Conservation (phyloP, 2,888 invertebrate genomes). For the Lobophora halterata region DNA sequence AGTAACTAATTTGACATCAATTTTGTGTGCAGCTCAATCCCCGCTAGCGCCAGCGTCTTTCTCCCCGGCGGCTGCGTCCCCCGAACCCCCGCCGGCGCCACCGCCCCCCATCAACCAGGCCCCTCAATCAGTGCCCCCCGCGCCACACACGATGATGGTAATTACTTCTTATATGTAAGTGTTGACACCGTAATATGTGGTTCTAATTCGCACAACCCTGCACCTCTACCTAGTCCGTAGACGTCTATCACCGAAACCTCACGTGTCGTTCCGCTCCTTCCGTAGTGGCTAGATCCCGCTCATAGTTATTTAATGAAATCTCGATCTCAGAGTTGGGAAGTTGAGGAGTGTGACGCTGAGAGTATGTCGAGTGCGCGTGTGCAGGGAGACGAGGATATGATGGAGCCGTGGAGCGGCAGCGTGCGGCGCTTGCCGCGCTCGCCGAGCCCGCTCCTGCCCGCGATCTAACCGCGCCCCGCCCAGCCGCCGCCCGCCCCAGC, state of each 20-base stretch:
- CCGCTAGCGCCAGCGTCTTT: conserved; percentile 82
- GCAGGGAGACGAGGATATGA: conserved; percentile 84
- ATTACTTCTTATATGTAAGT: conserved; percentile 81
- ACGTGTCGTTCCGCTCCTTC: conserved; percentile 31
- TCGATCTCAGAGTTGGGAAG: conserved; percentile 79
- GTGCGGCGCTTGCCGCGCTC: conserved; percentile 66
- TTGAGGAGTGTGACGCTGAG: conserved; percentile 78
- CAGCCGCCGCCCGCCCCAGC: conserved; percentile 8
- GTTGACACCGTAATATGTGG: conserved; percentile 80
- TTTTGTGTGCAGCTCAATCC: conserved; percentile 67
- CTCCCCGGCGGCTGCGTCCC: conserved; percentile 79
- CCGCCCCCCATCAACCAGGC: conserved; percentile 73
- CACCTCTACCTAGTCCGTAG: conserved; percentile 54
- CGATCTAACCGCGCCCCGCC: conserved; percentile 50
- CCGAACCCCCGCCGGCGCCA: conserved; percentile 82
- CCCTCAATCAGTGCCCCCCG: conserved; percentile 57
- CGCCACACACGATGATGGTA: conserved; percentile 81
- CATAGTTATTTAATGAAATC: conserved; percentile 61
- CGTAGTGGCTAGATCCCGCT: conserved; percentile 44
- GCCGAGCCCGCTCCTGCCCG: conserved; percentile 72
- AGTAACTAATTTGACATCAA: neutral
- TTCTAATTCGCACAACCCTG: conserved; percentile 73
- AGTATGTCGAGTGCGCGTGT: conserved; percentile 80
- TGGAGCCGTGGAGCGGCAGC: conserved; percentile 78
- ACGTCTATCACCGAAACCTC: conserved; percentile 27